Percentiles rank a stretch among this genome's conserved stretches.
These are phyloP conservation scores for Ecliptopera silaceata DNA, from an alignment of 2,888 invertebrate species.

Conservation along the genomic window DNA sequence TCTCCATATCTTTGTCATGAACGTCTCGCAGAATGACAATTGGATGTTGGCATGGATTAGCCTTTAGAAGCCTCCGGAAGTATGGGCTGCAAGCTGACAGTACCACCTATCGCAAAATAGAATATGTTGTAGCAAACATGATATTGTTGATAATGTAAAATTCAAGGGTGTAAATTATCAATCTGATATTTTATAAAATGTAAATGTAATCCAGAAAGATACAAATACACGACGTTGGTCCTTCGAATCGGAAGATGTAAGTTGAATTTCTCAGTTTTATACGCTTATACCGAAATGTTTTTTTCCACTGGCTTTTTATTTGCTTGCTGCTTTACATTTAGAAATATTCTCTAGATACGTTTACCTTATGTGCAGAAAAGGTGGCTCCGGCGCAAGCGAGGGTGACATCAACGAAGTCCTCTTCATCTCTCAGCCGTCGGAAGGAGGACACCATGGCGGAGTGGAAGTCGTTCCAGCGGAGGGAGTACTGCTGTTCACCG, in stretches of 20 bases:
- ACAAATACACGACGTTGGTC: background rate
- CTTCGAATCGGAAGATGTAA: constrained; percentile 3
- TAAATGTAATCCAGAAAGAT: no score
- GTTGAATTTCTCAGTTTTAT: no score
- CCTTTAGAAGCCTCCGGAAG: constrained; percentile 93
- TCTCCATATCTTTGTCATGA: constrained; percentile 93
- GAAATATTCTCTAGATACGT: background rate
- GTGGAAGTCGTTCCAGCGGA: constrained; percentile 97
- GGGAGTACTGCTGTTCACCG: constrained; percentile 93
- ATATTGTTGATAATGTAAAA: no score
- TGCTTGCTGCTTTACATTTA: background rate
- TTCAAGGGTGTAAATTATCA: no score
- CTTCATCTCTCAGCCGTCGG: constrained; percentile 93
- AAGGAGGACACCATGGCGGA: constrained; percentile 95
- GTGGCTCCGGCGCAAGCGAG: constrained; percentile 95
- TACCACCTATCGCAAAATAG: constrained; percentile 76
- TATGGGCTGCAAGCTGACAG: constrained; percentile 97
- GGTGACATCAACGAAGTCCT: constrained; percentile 96
- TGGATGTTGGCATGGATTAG: constrained; percentile 95
- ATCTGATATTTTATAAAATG: no score
- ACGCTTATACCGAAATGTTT: background rate
- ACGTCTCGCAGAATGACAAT: constrained; percentile 94
- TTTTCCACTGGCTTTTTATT: background rate
- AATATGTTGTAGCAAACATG: background rate
- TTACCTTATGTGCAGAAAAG: constrained; percentile 93